phyloP scores from a whole-genome alignment of 2,797 vertebrate species.

The Platyrinchus mystaceus region DNA sequence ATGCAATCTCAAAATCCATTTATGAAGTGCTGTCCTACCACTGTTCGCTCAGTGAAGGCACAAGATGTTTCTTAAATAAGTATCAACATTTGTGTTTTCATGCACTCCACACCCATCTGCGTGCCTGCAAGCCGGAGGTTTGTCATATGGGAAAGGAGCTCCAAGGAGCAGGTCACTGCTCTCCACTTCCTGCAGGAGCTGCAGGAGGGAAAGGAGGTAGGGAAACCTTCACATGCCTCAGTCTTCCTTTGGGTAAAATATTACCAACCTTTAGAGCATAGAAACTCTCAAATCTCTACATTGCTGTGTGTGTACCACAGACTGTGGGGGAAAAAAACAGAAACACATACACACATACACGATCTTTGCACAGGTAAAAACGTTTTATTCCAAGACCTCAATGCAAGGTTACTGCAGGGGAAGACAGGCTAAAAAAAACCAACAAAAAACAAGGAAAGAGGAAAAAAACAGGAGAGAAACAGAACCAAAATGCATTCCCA shows the following conservation, averaged over 20 bases:
- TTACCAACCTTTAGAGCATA: neutral
- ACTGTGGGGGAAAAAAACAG: neutral
- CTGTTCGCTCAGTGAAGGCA: neutral
- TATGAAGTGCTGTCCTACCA: neutral
- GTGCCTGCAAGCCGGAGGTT: neutral
- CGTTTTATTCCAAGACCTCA: neutral
- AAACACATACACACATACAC: neutral
- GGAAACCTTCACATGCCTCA: neutral
- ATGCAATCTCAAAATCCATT: neutral
- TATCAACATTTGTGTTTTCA: accelerated
- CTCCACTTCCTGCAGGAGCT: neutral
- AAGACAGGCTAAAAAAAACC: neutral
- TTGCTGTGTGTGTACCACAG: neutral
- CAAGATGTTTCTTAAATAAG: neutral
- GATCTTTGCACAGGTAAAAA: neutral
- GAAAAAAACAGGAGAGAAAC: neutral
- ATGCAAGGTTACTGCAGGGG: neutral
- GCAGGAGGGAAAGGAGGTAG: neutral
- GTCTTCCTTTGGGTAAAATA: neutral
- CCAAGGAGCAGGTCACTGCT: neutral
- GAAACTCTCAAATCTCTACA: neutral
- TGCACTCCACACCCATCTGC: neutral
- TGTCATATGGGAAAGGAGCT: neutral
- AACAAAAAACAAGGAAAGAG: neutral
- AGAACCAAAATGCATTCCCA: neutral